Evolutionary conservation across 92 coral and sea anemone species (phyloP), one percentile per base, ranked within the genome.

Genomic region (Diadumene lineata): DNA sequence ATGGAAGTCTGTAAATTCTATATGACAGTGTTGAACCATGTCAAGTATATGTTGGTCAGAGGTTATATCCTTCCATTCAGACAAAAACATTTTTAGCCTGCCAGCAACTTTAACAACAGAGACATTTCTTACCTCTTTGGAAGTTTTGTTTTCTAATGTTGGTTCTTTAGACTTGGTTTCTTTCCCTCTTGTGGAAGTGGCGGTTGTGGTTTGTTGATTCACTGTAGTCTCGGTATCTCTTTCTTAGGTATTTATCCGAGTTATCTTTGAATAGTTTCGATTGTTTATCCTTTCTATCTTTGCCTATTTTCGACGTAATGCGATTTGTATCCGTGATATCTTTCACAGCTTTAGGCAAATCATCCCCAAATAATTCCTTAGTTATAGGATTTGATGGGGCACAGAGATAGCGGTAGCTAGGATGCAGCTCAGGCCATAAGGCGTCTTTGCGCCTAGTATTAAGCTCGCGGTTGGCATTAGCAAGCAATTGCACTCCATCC

Each of bases 381-480:
- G 72, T 56, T 53, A 53, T 22, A 21, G 63, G 60, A 31, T 65
- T 76, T 43, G 81, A 65, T 1, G 65, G 65, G 21, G 38, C 27
- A 58, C 81, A 76, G 29, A 76, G 73, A 26, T 66, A 62, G 10
- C 73, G 50, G 56, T 65, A 76, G 38, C 34, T 76, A n/a, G 81
- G 6, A 66, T 76, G 43, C 34, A 76, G 81, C 74, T 65, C 61
- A 31, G 57, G 62, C 65, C 74, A 46, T 46, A 76, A 30, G 17
- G 25, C 46, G 25, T 76, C 66, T 65, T 65, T 76, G 19, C 34
- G 74, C 50, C 81, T 56, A 46, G 30, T 43, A 50, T 65, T 76
- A 32, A 76, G 58, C 62, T 76, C 81, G 25, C 31, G 74, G 73
- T 76, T 76, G 58, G 81, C 81, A 65, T 76, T 63, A 64, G 74